Conservation (phyloP, 2,797 vertebrate species). For the Enteromius treurensis region DNA sequence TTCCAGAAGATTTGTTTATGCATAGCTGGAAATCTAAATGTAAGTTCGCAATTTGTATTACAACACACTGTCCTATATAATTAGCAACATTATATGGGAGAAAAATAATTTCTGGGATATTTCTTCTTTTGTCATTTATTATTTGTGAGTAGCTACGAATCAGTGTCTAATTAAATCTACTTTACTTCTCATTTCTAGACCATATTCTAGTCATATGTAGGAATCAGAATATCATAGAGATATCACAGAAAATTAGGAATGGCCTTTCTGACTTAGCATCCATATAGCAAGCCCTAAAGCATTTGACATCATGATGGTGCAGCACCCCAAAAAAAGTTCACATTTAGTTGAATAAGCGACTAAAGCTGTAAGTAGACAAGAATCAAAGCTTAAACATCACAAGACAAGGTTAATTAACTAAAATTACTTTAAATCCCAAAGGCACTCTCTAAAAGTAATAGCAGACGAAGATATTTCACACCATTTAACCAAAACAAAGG, state of each 20-base stretch:
- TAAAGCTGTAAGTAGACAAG: not conserved
- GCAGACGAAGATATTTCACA: not conserved
- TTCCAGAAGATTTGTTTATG: not conserved
- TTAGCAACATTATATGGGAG: not conserved
- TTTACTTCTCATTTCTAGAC: not conserved
- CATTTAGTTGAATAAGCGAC: not conserved
- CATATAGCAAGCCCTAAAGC: not conserved
- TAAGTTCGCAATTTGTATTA: not conserved
- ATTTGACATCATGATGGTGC: not conserved
- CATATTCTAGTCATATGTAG: not conserved
- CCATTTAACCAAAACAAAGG: constrained; percentile 20
- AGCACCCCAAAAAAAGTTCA: not conserved
- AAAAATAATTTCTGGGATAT: not conserved
- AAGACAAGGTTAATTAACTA: not conserved
- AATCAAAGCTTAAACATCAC: not conserved
- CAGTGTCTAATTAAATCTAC: not conserved
- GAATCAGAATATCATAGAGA: not conserved
- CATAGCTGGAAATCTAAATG: not conserved
- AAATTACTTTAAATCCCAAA: not conserved
- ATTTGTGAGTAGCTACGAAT: not conserved
- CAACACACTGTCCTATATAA: not conserved
- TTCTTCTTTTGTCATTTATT: not conserved
- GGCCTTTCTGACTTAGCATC: not conserved
- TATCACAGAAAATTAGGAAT: not conserved
- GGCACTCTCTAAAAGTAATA: not conserved